Evolutionary conservation across 2,888 invertebrate genomes (phyloP), one percentile per base, ranked within the genome.

Genomic region (Ethmia dodecea): DNA sequence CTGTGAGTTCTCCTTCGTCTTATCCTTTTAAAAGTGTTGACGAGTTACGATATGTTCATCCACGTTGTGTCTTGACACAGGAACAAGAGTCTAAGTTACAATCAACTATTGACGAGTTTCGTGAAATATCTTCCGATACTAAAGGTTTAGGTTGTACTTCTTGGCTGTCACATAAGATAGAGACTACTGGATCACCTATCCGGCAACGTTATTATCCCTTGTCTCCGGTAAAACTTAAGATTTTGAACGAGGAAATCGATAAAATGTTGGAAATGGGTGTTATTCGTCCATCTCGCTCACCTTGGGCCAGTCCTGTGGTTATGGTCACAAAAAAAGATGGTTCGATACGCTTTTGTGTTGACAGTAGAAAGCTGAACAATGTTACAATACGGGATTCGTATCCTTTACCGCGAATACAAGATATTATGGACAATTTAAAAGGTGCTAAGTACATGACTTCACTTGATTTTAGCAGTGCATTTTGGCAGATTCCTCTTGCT

Each of bases 231-330:
- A n/a, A n/a, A n/a, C n/a, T n/a, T n/a, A n/a, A n/a, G n/a, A n/a
- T n/a, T n/a, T n/a, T n/a, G n/a, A n/a, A n/a, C n/a, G 3, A 31
- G 43, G 1, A 22, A 27, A 4, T 43, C 43, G 40, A 20, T 45
- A 3, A 45, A 27, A 42, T 48, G 45, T 18, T 48, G 16, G 18
- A 40, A 9, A 35, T 42, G 1, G 43, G 40, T 1, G 42, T 46
- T 15, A 35, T 49, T 5, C 29, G 43, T 22, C 37, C 43, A 14
- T 42, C 42, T 4, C 28, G 31, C 3, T 47, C 41, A 1, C 29
- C 37, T 5, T 47, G 43, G 27, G 43, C 45, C 1, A 48, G 47
- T 13, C 45, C 45, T 0, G 41, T 46, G 3, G 38, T 47, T 3
- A 27, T 47, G 0, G 47, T 44, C 0, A 31, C 35, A 1, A 40